Evolutionary conservation across 2,888 invertebrate genomes (phyloP).

Genomic region (Nephrotoma guestfalica): DNA sequence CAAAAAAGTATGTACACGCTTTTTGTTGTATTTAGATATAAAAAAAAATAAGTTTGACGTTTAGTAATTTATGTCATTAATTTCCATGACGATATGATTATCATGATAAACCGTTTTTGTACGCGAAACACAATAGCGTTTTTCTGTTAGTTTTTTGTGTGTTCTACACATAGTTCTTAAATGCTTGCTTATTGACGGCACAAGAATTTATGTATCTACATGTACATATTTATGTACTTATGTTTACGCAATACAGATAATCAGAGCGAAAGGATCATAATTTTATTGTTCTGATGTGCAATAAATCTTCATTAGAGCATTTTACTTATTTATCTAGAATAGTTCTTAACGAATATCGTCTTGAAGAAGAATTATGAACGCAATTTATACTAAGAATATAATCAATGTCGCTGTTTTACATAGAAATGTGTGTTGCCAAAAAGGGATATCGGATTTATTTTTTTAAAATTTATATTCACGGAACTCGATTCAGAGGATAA

Average conservation of each 20-base stretch:
- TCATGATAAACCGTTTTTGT: neutral
- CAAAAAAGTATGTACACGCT: neutral
- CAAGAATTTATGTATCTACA: neutral
- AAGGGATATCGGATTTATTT: neutral
- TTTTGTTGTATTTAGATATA: neutral
- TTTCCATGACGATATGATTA: neutral
- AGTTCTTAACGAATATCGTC: neutral
- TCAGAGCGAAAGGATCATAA: neutral
- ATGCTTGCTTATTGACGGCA: neutral
- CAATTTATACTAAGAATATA: neutral
- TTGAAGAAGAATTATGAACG: neutral
- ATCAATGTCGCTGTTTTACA: neutral
- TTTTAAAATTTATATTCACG: neutral
- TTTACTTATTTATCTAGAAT: neutral
- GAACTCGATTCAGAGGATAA: neutral
- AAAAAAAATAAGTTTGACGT: neutral
- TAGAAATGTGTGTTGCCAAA: neutral
- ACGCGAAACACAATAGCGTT: neutral
- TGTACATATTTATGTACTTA: neutral
- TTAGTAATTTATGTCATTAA: neutral
- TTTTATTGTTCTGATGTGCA: neutral
- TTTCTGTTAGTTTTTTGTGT: neutral
- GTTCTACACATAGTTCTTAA: neutral
- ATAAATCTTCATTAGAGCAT: neutral
- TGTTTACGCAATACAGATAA: neutral